Evolutionary conservation across 2,113 vertebrate species (phyloP), one percentile per base, ranked within the genome.

Genomic region (Hemibagrus wyckioides): DNA sequence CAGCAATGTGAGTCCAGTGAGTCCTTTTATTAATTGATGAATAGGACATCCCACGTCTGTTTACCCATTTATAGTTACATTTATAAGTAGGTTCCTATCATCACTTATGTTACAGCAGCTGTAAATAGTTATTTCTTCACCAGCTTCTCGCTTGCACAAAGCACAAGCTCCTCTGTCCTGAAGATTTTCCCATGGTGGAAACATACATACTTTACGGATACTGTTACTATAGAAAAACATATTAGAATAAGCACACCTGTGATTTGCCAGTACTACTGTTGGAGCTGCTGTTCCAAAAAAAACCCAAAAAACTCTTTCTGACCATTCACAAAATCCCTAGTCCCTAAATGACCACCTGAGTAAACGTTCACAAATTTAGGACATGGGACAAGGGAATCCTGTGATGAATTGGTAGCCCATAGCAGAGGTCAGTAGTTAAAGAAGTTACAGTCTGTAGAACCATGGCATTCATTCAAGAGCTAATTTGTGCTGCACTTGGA

Each of bases 351-450:
- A 17, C 85, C 79, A 57, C 75, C 89, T 90, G 61, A 85, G 84
- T 80, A 84, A 91, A 88, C 80, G 85, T 87, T 90, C 81, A 86
- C 87, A 91, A 91, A 93, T 88, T 89, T 87, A 88, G 90, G 87
- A 88, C 85, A 86, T 69, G 84, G 83, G 88, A 85, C 89, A 91
- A 84, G 90, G 76, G 85, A 90, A 69, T 89, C 81, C 86, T 93
- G 92, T 93, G 88, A 71, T 83, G 86, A 89, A 73, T 79, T 89
- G 79, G 88, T 88, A 87, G 71, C 75, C 61, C 30, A n/a, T 73
- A 86, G 83, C 52, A 82, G 57, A 56, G 89, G 88, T 89, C 57
- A 90, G 36, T 71, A 69, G 56, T 69, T 82, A 85, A 54, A 54
- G 33, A 44, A 48, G 80, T 73, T 69, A 69, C 61, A 28, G 54